Evolutionary conservation across 2,888 invertebrate genomes (phyloP).

Genomic region (Opisthograptis luteolata): DNA sequence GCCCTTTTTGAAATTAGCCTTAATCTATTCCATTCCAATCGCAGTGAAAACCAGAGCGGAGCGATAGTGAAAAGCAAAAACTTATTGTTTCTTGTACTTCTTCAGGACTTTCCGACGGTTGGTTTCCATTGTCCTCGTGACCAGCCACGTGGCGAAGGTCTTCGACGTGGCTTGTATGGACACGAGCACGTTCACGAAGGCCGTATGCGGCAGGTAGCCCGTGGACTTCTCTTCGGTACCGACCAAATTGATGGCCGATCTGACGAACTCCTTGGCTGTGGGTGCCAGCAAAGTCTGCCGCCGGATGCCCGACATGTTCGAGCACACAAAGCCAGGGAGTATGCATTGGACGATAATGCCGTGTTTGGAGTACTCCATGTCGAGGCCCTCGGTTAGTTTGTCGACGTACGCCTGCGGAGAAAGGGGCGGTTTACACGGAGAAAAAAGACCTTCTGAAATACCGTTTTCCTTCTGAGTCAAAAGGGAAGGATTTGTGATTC

Average conservation of each 20-base stretch:
- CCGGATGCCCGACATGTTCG: conserved; percentile 95
- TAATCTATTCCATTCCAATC: conserved; percentile 22
- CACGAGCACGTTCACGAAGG: conserved; percentile 82
- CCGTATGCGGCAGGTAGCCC: conserved; percentile 89
- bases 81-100: conserved; percentile 77
- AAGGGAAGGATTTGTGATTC: too few species aligned
- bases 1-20: too few species aligned
- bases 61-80: conserved; percentile 31
- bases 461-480: too few species aligned
- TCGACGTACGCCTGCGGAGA: conserved; percentile 88
- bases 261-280: conserved; percentile 88
- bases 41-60: conserved; percentile 7
- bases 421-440: background rate
- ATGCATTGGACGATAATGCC: conserved; percentile 93
- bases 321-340: conserved; percentile 94
- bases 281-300: conserved; percentile 90
- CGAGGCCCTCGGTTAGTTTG: conserved; percentile 91
- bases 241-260: conserved; percentile 87
- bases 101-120: conserved; percentile 85
- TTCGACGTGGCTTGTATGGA: conserved; percentile 79
- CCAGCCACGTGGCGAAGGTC: conserved; percentile 84
- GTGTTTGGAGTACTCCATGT: conserved; percentile 88
- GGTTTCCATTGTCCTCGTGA: conserved; percentile 87
- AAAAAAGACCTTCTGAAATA: background rate
- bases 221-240: conserved; percentile 88